These are phyloP conservation scores for Phrynosoma platyrhinos DNA, from an alignment of 2,113 vertebrate species.

Conservation along the genomic window DNA sequence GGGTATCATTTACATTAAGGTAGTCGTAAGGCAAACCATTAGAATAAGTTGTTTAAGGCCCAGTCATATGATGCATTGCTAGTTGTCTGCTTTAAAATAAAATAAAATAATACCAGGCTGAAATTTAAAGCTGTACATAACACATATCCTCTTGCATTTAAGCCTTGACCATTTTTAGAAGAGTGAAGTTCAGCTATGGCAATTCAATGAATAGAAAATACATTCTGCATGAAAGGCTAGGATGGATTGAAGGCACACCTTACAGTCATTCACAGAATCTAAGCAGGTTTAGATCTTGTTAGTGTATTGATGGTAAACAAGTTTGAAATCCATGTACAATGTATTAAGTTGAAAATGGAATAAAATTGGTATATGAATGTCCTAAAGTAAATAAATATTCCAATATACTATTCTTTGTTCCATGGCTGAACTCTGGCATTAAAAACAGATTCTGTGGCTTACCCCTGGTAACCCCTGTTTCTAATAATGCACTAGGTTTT, in stretches of 20 bases:
- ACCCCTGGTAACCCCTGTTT: neutral
- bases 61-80: neutral
- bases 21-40: neutral
- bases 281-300: neutral
- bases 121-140: neutral
- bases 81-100: neutral
- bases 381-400: neutral
- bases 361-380: neutral
- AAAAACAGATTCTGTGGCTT: neutral
- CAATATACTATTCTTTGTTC: neutral
- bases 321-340: neutral
- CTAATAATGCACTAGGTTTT: neutral
- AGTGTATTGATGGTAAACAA: neutral
- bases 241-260: neutral
- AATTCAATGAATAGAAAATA: neutral
- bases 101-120: neutral
- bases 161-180: neutral
- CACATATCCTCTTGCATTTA: neutral
- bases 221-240: neutral
- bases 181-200: neutral
- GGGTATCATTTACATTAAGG: neutral
- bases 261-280: neutral
- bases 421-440: neutral
- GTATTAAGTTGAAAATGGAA: neutral
- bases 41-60: neutral